phyloP scores from a whole-genome alignment of 1,140 invertebrate species.

The Calycopis cecrops region DNA sequence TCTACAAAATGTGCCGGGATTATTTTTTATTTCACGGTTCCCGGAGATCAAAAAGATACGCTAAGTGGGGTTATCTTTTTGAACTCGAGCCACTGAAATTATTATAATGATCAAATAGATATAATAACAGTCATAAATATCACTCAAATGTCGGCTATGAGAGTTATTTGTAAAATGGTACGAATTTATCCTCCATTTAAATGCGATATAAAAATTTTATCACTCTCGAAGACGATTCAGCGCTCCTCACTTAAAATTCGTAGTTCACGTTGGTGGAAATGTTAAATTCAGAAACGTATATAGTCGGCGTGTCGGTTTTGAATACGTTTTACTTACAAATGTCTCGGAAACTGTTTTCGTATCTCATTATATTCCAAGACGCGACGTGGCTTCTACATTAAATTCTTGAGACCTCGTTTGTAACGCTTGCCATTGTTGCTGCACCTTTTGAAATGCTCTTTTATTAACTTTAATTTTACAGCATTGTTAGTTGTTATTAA shows the following conservation, averaged over 20 bases:
- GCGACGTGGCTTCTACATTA: conserved; percentile 22
- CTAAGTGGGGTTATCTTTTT: no score
- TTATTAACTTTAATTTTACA: no score
- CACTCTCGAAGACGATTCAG: conserved; percentile 15
- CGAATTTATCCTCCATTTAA: background rate
- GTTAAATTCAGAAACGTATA: conserved; percentile 21
- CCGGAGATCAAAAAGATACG: no score
- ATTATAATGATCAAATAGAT: no score
- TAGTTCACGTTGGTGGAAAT: conserved; percentile 18
- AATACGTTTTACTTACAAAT: conserved; percentile 36
- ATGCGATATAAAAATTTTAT: conserved; percentile 19
- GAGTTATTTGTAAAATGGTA: background rate
- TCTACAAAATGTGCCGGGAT: no score
- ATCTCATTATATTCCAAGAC: conserved; percentile 38
- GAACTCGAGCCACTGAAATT: no score
- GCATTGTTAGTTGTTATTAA: no score
- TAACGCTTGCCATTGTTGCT: conserved; percentile 31
- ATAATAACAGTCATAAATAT: no score
- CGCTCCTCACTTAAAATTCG: conserved; percentile 17
- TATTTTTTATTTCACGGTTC: no score
- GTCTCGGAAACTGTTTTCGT: conserved; percentile 33
- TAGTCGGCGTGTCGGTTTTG: conserved; percentile 17
- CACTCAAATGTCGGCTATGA: no score
- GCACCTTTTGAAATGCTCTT: no score
- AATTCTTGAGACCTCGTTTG: conserved; percentile 37